Conservation (phyloP, 2,797 vertebrate species). For the Cichlasoma orientale region DNA sequence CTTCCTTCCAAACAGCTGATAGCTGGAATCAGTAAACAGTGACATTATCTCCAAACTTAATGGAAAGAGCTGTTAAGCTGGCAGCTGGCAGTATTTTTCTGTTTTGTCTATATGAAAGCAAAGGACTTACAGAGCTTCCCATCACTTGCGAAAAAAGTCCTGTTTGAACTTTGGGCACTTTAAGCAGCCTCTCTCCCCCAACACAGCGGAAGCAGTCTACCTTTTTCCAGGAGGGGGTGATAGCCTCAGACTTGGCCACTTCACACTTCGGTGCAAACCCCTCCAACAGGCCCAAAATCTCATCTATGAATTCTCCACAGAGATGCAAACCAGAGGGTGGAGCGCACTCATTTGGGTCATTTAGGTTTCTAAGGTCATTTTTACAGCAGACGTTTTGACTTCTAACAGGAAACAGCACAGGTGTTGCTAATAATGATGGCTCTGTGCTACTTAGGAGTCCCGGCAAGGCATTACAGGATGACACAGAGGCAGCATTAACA, state of each 20-base stretch:
- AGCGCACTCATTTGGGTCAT: neutral
- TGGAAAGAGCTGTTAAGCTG: too few relatives aligned
- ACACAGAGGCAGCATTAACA: neutral
- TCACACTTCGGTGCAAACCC: neutral
- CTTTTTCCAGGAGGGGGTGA: neutral
- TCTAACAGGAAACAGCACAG: neutral
- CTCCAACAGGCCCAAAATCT: neutral
- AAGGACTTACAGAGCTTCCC: too few relatives aligned
- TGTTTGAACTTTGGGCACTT: neutral
- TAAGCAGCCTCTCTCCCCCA: neutral
- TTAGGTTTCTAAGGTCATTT: neutral
- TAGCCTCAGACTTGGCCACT: neutral
- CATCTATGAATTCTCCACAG: neutral
- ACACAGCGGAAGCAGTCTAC: neutral
- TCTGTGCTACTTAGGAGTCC: neutral
- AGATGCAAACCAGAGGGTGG: neutral
- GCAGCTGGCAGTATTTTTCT: too few relatives aligned
- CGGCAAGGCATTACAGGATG: too few relatives aligned
- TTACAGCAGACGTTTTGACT: neutral
- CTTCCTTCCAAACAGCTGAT: too few relatives aligned
- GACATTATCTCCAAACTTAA: too few relatives aligned
- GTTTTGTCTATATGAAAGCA: too few relatives aligned
- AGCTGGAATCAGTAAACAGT: too few relatives aligned
- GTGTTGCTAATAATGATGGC: neutral
- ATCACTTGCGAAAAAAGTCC: neutral